phyloP scores from a whole-genome alignment of 1,140 invertebrate genomes.

The Apis dorsata region DNA sequence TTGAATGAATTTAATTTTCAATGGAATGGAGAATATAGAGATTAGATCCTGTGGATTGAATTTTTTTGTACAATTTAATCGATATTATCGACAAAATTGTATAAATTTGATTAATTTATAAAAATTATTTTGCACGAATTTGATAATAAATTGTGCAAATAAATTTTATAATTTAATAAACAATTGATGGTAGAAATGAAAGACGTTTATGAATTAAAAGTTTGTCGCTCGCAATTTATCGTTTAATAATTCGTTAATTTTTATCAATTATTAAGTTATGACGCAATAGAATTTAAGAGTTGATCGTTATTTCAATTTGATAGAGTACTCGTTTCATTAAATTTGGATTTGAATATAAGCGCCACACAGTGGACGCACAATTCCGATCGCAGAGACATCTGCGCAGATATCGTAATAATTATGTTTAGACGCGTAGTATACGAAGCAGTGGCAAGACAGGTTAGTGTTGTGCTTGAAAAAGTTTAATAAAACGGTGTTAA shows the following conservation, averaged over 20 bases:
- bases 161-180: no score
- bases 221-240: no score
- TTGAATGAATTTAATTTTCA: no score
- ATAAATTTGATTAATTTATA: no score
- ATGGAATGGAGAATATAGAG: no score
- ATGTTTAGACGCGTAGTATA: slow-evolving; percentile 5
- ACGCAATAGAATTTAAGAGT: background rate
- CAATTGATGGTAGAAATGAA: no score
- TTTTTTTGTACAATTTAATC: no score
- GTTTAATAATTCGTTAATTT: background rate
- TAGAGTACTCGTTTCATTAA: background rate
- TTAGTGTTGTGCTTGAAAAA: background rate
- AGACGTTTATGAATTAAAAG: no score
- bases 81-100: no score
- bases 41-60: no score
- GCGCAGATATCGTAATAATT: background rate
- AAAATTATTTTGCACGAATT: no score
- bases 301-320: background rate
- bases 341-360: background rate
- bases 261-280: background rate
- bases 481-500: background rate
- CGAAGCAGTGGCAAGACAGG: background rate
- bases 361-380: background rate
- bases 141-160: no score
- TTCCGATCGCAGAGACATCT: background rate